These are phyloP conservation scores for Microcebus murinus DNA, from an alignment of 2,113 vertebrate genomes.

Conservation along the genomic window DNA sequence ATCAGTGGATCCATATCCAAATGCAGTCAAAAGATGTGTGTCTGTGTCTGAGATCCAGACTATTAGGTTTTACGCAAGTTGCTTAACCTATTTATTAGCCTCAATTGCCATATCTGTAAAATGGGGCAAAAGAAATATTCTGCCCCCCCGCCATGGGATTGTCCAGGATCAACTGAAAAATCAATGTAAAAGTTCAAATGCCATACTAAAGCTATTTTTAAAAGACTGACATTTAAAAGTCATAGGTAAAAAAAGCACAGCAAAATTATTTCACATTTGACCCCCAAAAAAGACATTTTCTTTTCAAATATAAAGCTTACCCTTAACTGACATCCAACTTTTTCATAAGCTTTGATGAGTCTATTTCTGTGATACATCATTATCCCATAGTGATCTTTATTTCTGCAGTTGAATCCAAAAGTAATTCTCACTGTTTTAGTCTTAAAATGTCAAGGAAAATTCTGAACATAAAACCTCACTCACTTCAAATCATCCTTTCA, in stretches of 20 bases:
- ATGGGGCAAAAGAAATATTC: neutral
- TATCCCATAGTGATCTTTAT: conserved; percentile 96
- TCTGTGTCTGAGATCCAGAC: neutral
- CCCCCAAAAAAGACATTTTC: conserved; percentile 24
- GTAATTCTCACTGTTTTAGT: conserved; percentile 90
- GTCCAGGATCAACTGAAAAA: neutral
- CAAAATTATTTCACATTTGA: conserved; percentile 1
- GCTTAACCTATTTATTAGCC: neutral
- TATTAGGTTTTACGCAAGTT: neutral
- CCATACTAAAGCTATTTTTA: neutral
- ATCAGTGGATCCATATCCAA: neutral
- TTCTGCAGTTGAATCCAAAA: conserved; percentile 97
- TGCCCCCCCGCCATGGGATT: neutral
- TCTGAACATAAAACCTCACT: neutral
- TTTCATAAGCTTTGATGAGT: conserved; percentile 97
- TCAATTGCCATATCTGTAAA: neutral
- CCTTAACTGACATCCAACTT: conserved; percentile 94
- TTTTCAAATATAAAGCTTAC: conserved; percentile 82
- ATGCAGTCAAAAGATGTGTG: neutral
- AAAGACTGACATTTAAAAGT: neutral
- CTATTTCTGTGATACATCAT: conserved; percentile 99
- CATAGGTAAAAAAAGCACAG: neutral
- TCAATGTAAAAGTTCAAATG: neutral
- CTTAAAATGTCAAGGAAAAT: conserved; percentile 85
- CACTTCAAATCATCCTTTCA: neutral